Percentiles rank a stretch among this genome's conserved stretches.
These are phyloP conservation scores for Drepanosiphum platanoidis DNA, from an alignment of 2,888 invertebrate species.

Conservation along the genomic window DNA sequence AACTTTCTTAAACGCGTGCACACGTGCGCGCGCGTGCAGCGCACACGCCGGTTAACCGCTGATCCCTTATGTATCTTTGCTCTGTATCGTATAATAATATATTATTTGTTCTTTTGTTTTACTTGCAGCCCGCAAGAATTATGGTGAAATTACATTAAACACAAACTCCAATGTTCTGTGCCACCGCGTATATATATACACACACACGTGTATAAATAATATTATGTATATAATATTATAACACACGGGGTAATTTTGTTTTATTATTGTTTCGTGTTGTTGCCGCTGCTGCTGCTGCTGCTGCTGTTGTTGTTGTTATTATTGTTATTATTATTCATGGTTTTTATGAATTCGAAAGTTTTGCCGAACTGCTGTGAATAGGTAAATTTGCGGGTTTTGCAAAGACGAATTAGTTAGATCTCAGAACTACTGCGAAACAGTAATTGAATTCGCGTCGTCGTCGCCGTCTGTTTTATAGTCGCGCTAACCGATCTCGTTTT, in stretches of 20 bases:
- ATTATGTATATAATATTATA: slow-evolving; percentile 13
- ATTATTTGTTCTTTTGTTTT: slow-evolving; percentile 22
- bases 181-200: neutral
- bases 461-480: neutral
- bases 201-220: neutral
- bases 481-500: neutral
- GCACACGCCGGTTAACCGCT: slow-evolving; percentile 14
- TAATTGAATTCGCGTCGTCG: neutral
- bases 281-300: no score
- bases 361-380: neutral
- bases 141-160: slow-evolving; percentile 23
- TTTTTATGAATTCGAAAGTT: slow-evolving; percentile 38
- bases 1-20: slow-evolving; percentile 10
- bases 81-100: no score
- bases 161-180: slow-evolving; percentile 4
- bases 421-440: neutral
- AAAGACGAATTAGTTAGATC: slow-evolving; percentile 8
- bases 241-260: slow-evolving; percentile 2
- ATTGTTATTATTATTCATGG: slow-evolving; percentile 21
- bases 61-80: slow-evolving; percentile 31
- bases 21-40: neutral
- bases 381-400: neutral
- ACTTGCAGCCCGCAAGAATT: slow-evolving; percentile 23
- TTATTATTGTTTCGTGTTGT: slow-evolving; percentile 27
- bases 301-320: neutral